Evolutionary conservation across 2,113 vertebrate species (phyloP).

Genomic region (Sminthopsis crassicaudata): DNA sequence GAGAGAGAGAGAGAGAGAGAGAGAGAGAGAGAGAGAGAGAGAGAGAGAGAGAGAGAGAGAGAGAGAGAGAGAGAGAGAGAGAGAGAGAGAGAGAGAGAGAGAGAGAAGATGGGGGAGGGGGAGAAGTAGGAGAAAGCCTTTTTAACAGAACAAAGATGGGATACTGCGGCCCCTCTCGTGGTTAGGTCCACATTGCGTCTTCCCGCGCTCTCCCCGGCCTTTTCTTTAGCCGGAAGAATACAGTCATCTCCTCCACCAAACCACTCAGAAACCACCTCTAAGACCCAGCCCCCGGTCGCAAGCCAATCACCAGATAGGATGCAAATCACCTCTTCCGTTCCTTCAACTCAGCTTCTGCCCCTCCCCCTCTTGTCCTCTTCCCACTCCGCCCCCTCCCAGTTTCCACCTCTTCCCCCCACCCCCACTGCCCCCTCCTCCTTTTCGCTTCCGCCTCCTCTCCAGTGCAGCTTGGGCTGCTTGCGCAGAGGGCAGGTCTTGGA

Average conservation of each 20-base stretch:
- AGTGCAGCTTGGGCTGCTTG: constrained; percentile 57
- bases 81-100: too few species aligned
- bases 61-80: too few species aligned
- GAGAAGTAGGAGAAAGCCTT: neutral
- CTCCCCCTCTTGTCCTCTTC: rapidly evolving
- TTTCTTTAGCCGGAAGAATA: constrained; percentile 11
- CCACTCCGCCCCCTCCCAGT: neutral
- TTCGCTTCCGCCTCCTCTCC: neutral
- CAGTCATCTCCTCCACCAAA: constrained; percentile 30
- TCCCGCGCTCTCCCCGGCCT: neutral
- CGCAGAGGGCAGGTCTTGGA: constrained; percentile 43
- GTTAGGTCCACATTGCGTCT: neutral
- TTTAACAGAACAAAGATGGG: constrained; percentile 73
- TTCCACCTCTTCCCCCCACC: neutral
- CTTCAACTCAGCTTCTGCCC: rapidly evolving
- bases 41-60: too few species aligned
- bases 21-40: too few species aligned
- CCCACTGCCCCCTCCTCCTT: neutral
- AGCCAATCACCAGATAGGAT: constrained; percentile 75
- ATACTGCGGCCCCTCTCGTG: constrained; percentile 78
- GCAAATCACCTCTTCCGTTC: constrained; percentile 69
- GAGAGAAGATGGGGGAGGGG: neutral
- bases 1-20: too few species aligned
- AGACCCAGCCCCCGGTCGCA: constrained; percentile 63
- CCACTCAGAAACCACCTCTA: constrained; percentile 47